Percentiles rank a stretch among this genome's conserved stretches.
phyloP scores from a whole-genome alignment of 1,140 invertebrate species.

The Triops cancriformis region DNA sequence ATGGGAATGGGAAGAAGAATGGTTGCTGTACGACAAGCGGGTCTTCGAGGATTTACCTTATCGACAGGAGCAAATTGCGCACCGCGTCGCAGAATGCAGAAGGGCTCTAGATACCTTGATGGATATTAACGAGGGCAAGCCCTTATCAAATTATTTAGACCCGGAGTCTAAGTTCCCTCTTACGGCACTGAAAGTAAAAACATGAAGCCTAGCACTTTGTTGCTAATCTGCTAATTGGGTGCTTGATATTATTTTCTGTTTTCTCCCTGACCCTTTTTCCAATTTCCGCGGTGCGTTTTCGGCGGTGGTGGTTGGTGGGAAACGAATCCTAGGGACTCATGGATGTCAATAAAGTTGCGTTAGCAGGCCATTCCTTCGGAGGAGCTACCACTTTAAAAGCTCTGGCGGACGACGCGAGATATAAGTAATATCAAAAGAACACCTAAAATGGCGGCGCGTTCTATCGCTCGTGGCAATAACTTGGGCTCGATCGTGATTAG shows the following conservation, averaged over 20 bases:
- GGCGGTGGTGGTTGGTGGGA: not conserved
- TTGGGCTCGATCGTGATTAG: too few species aligned
- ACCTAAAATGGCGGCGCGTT: too few species aligned
- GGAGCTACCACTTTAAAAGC: slow-evolving; percentile 51
- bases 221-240: slow-evolving; percentile 21
- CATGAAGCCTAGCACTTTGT: slow-evolving; percentile 33
- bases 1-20: slow-evolving; percentile 10
- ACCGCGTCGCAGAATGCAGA: slow-evolving; percentile 47
- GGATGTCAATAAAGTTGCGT: slow-evolving; percentile 45
- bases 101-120: slow-evolving; percentile 47
- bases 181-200: slow-evolving; percentile 26
- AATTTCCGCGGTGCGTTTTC: too few species aligned
- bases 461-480: too few species aligned
- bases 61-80: slow-evolving; percentile 38
- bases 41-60: slow-evolving; percentile 24
- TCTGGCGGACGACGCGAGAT: slow-evolving; percentile 45
- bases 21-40: slow-evolving; percentile 22
- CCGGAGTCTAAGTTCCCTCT: slow-evolving; percentile 37
- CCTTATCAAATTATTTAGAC: slow-evolving; percentile 48
- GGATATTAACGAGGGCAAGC: slow-evolving; percentile 45
- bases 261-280: not conserved
- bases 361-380: slow-evolving; percentile 61
- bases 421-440: slow-evolving; percentile 42
- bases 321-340: slow-evolving; percentile 43
- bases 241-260: not conserved